Evolutionary conservation across 2,888 invertebrate species (phyloP).

Genomic region (Panorpa germanica): DNA sequence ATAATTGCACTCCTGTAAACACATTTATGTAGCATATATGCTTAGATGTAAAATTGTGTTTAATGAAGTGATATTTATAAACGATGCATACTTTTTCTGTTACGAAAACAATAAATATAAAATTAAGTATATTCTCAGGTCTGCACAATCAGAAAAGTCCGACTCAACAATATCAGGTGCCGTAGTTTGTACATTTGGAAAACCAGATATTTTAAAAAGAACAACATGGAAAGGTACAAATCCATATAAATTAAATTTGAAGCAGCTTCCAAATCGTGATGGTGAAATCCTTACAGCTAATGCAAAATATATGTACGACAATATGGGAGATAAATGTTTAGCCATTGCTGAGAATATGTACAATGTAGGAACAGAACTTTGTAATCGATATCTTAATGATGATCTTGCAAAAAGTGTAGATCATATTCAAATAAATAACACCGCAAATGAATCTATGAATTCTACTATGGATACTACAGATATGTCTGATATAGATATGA

Average conservation of each 20-base stretch:
- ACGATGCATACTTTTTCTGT: too few species aligned
- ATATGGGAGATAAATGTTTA: slow-evolving; percentile 19
- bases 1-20: too few species aligned
- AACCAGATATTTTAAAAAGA: slow-evolving; percentile 27
- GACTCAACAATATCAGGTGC: slow-evolving; percentile 35
- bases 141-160: too few species aligned
- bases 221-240: slow-evolving; percentile 18
- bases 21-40: too few species aligned
- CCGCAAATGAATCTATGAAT: too few species aligned
- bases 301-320: slow-evolving; percentile 27
- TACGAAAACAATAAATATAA: too few species aligned
- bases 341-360: slow-evolving; percentile 20
- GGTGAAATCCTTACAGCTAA: slow-evolving; percentile 25
- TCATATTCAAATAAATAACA: background rate
- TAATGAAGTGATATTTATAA: too few species aligned
- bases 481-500: slow-evolving; percentile 10
- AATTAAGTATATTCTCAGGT: too few species aligned
- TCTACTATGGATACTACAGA: too few species aligned
- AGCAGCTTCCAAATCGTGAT: slow-evolving; percentile 30
- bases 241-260: slow-evolving; percentile 20
- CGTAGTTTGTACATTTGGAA: slow-evolving; percentile 37
- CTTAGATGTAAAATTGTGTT: too few species aligned
- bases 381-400: slow-evolving; percentile 10
- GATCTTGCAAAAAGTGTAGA: background rate
- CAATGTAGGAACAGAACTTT: slow-evolving; percentile 19